Evolutionary conservation across 1,140 invertebrate species (phyloP).

Genomic region (Leptinotarsa undecemlineata): DNA sequence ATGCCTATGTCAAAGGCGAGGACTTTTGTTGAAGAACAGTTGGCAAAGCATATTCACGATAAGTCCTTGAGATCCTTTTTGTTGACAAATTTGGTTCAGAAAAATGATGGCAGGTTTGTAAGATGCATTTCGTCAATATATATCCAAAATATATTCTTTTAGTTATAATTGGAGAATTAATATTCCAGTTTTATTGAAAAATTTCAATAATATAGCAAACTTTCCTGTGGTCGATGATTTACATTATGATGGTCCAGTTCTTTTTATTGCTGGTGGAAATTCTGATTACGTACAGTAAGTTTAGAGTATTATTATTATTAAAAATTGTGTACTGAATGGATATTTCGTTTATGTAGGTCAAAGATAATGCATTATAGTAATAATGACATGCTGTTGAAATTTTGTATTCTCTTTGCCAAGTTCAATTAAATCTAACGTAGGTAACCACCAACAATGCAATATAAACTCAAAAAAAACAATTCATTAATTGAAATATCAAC

Average conservation of each 20-base stretch:
- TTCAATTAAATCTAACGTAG: no score
- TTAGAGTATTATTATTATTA: no score
- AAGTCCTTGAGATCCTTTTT: conserved; percentile 60
- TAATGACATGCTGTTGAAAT: no score
- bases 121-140: background rate
- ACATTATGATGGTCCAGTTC: conserved; percentile 68
- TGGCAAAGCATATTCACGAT: conserved; percentile 56
- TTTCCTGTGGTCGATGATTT: conserved; percentile 63
- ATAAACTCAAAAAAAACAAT: no score
- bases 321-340: no score
- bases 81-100: conserved; percentile 55
- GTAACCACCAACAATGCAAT: no score
- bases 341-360: no score
- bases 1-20: conserved; percentile 70
- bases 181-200: conserved; percentile 44
- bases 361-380: no score
- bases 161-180: conserved; percentile 56
- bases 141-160: conserved; percentile 11
- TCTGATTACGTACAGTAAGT: conserved; percentile 79
- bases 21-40: conserved; percentile 61
- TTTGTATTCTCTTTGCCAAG: no score
- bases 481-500: no score
- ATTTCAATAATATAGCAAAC: conserved; percentile 61
- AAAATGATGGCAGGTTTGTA: conserved; percentile 36
- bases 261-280: conserved; percentile 80